These are phyloP conservation scores for Myopa testacea DNA, from an alignment of 2,888 invertebrate species.

Conservation along the genomic window DNA sequence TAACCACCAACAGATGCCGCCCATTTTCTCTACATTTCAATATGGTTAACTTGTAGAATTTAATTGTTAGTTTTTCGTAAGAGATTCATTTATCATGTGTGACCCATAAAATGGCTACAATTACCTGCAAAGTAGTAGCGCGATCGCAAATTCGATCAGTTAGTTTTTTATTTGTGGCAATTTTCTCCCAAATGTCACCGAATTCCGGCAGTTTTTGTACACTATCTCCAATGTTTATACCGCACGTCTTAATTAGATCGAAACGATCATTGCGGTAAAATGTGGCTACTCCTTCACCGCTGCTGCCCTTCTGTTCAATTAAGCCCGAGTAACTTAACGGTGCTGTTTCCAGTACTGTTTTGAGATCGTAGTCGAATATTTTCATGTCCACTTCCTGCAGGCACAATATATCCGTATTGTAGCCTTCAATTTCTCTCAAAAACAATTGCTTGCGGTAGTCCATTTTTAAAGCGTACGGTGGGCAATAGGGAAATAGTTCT, in stretches of 20 bases:
- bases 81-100: background rate
- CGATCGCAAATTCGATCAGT: conserved; percentile 73
- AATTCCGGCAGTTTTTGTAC: conserved; percentile 71
- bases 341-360: conserved; percentile 70
- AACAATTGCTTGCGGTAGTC: conserved; percentile 90
- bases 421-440: conserved; percentile 83
- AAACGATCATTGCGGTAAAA: conserved; percentile 81
- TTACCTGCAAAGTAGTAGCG: conserved; percentile 76
- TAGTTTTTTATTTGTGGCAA: conserved; percentile 73
- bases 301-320: conserved; percentile 79
- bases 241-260: conserved; percentile 70
- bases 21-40: conserved; percentile 73
- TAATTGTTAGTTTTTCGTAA: background rate
- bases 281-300: conserved; percentile 84
- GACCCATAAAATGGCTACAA: background rate
- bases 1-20: conserved; percentile 78
- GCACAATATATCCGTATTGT: conserved; percentile 89
- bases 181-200: conserved; percentile 72
- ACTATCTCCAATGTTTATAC: conserved; percentile 74
- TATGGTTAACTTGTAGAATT: conserved; percentile 66
- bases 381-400: conserved; percentile 92
- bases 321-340: conserved; percentile 72
- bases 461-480: conserved; percentile 81
- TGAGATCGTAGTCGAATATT: conserved; percentile 78
- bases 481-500: conserved; percentile 86